Base-by-base conservation (phyloP, 2,888 invertebrate genomes). In the Drosophila austrosaltans region DNA sequence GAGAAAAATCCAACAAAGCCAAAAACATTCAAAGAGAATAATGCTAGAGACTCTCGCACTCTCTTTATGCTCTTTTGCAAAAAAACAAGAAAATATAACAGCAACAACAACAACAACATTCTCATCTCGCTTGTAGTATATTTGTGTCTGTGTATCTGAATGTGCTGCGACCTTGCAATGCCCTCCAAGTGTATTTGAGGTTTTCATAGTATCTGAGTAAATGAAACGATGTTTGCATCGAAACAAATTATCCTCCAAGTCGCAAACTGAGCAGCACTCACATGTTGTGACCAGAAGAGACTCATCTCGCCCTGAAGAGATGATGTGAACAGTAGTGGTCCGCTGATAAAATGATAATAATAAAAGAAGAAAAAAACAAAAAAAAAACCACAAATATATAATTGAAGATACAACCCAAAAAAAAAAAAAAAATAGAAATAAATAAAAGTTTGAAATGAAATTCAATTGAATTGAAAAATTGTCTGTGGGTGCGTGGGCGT, bases 141-240 rank as follows among this genome's bases (percentile, higher is more conserved):
- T 78, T 48, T 48, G 22, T 48, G 48, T 48, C 69, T 84, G 73
- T 81, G 75, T 72, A 83, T 78, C 76, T 69, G 69, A 76, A 78
- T 82, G 63, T 79, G 77, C 77, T 89, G 89, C 87, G 92, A 92
- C 92, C 92, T 92, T 92, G 92, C 86, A 90, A 92, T 90, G 92
- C 91, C 92, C 92, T 92, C 48, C 48, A 48, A 48, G 48, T 48
- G 48, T 48, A 48, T 48, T 48, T 48, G 48, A 48, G 48, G 48
- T 48, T 48, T 48, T 48, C 48, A 25, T 48, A 25, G 48, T 48
- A 48, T 48, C 48, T 48, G 48, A 48, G 48, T 92, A 92, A 92
- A 89, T 91, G 92, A 91, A 92, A 92, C 91, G 91, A 89, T 89
- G 90, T 89, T 84, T 91, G 90, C 87, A 48, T 48, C 48, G 48